These are phyloP conservation scores for Tineola bisselliella DNA, from an alignment of 2,888 invertebrate genomes.

Conservation along the genomic window DNA sequence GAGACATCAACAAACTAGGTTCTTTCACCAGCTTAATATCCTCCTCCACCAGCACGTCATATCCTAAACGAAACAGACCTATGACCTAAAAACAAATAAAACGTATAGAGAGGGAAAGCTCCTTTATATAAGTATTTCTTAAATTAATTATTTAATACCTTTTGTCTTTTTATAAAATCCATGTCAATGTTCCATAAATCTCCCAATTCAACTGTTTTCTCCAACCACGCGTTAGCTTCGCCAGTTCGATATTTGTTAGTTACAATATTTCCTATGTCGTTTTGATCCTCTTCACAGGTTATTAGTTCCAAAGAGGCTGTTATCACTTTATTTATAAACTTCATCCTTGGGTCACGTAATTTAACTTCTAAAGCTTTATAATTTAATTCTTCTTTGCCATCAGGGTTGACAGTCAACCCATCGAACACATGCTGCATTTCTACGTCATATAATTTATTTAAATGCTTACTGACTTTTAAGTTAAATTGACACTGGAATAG, in stretches of 20 bases:
- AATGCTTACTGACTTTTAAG: conserved; percentile 76
- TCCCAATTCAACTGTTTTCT: conserved; percentile 75
- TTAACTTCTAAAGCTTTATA: conserved; percentile 74
- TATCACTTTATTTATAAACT: conserved; percentile 79
- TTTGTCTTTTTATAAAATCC: conserved; percentile 79
- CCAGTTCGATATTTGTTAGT: conserved; percentile 31
- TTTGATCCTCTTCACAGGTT: conserved; percentile 57
- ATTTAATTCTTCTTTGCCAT: conserved; percentile 63
- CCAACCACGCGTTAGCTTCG: conserved; percentile 73
- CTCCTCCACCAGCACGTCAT: conserved; percentile 70
- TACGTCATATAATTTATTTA: conserved; percentile 81
- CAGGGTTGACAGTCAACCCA: conserved; percentile 42
- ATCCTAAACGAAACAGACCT: conserved; percentile 71
- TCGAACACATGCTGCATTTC: conserved; percentile 71
- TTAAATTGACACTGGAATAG: conserved; percentile 83
- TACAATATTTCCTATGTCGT: conserved; percentile 52
- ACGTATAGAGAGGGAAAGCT: no score
- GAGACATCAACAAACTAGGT: conserved; percentile 73
- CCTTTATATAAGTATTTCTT: no score
- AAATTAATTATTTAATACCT: conserved; percentile 68
- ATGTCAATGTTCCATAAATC: conserved; percentile 80
- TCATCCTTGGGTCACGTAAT: conserved; percentile 72
- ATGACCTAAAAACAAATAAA: conserved; percentile 45
- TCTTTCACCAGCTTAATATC: conserved; percentile 74
- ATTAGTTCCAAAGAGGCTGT: conserved; percentile 79